phyloP scores from a whole-genome alignment of 1,140 invertebrate species.

The Temnothorax nylanderi region DNA sequence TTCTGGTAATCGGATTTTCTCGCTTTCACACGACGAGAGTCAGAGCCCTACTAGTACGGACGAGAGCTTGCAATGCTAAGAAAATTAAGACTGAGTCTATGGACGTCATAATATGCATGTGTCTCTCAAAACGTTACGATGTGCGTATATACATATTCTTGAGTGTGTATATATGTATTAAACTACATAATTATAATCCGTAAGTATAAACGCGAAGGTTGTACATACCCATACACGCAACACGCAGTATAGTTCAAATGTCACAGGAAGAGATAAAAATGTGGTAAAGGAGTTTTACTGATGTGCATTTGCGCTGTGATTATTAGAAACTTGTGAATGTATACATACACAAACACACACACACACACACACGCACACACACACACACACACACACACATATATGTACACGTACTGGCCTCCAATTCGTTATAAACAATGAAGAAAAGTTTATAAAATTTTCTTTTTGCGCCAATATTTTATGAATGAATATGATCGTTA shows the following conservation, averaged over 20 bases:
- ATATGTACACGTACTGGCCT: conserved; percentile 50
- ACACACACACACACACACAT: conserved; percentile 1
- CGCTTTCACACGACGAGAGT: conserved; percentile 46
- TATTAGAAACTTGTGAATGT: conserved; percentile 17
- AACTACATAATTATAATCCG: conserved; percentile 63
- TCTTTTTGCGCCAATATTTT: conserved; percentile 46
- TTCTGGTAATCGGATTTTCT: conserved; percentile 24
- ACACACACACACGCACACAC: no score
- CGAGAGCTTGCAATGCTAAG: conserved; percentile 62
- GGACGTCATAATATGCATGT: conserved; percentile 62
- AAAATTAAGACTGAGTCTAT: conserved; percentile 67
- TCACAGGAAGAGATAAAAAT: neutral
- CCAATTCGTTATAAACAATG: conserved; percentile 43
- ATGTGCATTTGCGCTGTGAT: conserved; percentile 61
- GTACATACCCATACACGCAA: conserved; percentile 30
- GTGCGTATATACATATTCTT: conserved; percentile 70
- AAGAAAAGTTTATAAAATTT: conserved; percentile 23
- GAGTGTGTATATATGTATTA: conserved; percentile 73
- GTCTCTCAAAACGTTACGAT: conserved; percentile 58
- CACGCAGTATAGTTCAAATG: conserved; percentile 17
- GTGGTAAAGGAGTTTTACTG: conserved; percentile 31
- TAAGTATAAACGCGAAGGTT: conserved; percentile 21
- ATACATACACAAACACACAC: conserved; percentile 17
- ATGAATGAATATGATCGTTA: neutral
- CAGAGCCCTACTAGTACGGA: conserved; percentile 63